Evolutionary conservation across 2,888 invertebrate species (phyloP), one percentile per base, ranked within the genome.

Genomic region (Loripinus fragilis): DNA sequence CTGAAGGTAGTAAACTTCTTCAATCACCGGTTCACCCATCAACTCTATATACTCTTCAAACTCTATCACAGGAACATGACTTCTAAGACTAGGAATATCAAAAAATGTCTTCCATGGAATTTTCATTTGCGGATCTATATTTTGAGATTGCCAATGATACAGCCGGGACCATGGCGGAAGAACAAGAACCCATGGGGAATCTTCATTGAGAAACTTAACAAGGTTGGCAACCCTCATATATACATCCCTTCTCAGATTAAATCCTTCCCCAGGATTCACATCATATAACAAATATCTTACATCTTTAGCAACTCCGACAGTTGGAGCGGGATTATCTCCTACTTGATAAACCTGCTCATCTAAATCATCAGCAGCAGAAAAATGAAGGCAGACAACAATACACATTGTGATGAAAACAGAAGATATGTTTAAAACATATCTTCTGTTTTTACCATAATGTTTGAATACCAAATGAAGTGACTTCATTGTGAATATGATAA

Each of bases 211-310:
- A 78, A 96, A 95, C 41, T 96, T 95, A 0, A 97, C 95, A 91
- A 98, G 96, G 66, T 97, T 96, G 0, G 98, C 98, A 89, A 98
- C 95, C 87, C 99, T 95, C 95, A 99, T 96, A 91, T 98, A 99
- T 1, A 99, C 99, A 94, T 99, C 99, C 45, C 99, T 95, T 23
- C 98, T 95, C 81, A 99, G 95, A 94, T 99, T 99, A 92, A 99
- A 99, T 0, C 99, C 99, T 95, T 99, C 99, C 0, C 97, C 96
- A 2, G 96, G 96, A 94, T 99, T 99, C 0, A 99, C 96, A 92
- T 98, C 98, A 94, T 98, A 99, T 68, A 99, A 95, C 73, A 99
- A 94, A 90, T 96, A 97, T 89, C 97, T 71, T 2, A 76, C 64
- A 12, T 66, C 73, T 52, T 81, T 81, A 2, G 77, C 67, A 20